A percentile compares a stretch with the other conserved stretches of the same genome.
phyloP scores from a whole-genome alignment of 2,888 invertebrate species.

The Phyllotreta striolata region DNA sequence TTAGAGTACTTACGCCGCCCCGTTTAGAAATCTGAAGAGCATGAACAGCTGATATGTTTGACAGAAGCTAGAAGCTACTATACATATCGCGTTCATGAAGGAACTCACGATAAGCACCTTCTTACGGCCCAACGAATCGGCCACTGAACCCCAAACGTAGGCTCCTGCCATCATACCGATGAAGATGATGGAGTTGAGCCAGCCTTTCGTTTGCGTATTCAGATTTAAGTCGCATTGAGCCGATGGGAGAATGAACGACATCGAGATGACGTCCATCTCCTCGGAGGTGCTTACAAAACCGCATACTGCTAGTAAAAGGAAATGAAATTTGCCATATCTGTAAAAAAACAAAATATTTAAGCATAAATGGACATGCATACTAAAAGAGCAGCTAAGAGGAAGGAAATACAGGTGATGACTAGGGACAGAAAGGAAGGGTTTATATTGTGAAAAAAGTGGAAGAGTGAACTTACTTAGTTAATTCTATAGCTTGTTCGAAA shows the following conservation, averaged over 20 bases:
- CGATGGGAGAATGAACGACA: slow-evolving; percentile 93
- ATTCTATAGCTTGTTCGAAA: slow-evolving; percentile 87
- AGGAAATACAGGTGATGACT: too few relatives aligned
- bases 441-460: not conserved
- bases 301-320: slow-evolving; percentile 87
- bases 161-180: slow-evolving; percentile 92
- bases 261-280: slow-evolving; percentile 95
- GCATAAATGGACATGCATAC: not conserved
- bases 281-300: slow-evolving; percentile 94
- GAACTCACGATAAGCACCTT: slow-evolving; percentile 89
- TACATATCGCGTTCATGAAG: slow-evolving; percentile 88
- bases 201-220: slow-evolving; percentile 85
- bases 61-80: slow-evolving; percentile 89
- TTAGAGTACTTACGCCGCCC: slow-evolving; percentile 84
- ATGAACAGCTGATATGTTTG: slow-evolving; percentile 89
- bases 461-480: slow-evolving; percentile 62
- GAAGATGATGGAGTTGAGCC: slow-evolving; percentile 71
- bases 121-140: slow-evolving; percentile 87
- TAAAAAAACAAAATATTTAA: slow-evolving; percentile 25
- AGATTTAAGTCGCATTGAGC: slow-evolving; percentile 91
- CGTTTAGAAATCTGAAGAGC: slow-evolving; percentile 89
- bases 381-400: too few relatives aligned
- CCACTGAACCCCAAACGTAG: slow-evolving; percentile 91
- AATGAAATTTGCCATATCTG: slow-evolving; percentile 89
- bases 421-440: too few relatives aligned